A percentile compares a stretch with the other conserved stretches of the same genome.
These are phyloP conservation scores for Lithophane semibrunnea DNA, from an alignment of 2,888 invertebrate genomes.

Conservation along the genomic window DNA sequence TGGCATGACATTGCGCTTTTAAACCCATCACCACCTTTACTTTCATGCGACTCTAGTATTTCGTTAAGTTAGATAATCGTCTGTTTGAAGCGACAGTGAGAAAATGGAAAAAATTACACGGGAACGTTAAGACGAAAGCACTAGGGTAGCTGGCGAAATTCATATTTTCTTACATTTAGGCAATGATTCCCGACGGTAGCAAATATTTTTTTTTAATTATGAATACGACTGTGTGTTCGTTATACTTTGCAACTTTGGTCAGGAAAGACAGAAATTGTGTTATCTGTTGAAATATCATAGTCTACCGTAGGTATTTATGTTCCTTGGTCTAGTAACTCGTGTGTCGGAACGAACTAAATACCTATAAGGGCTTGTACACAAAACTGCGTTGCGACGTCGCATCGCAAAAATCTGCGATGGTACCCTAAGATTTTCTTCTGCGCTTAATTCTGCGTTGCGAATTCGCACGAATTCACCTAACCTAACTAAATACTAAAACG, in stretches of 20 bases:
- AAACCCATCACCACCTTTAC: neutral
- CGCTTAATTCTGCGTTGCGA: no score
- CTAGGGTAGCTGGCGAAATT: neutral
- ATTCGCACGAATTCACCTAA: no score
- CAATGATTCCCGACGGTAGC: neutral
- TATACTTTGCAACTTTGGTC: neutral
- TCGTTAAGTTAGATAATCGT: neutral
- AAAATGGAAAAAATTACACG: neutral
- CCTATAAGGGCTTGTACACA: no score
- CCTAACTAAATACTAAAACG: no score
- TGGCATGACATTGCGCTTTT: neutral
- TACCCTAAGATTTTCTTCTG: no score
- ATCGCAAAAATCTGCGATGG: no score
- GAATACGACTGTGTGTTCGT: neutral
- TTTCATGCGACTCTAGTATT: slow-evolving; percentile 32
- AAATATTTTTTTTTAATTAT: neutral
- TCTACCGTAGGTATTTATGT: neutral
- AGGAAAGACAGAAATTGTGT: neutral
- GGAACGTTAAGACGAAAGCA: neutral
- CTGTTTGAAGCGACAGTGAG: neutral
- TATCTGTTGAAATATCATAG: neutral
- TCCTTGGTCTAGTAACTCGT: neutral
- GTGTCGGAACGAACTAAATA: neutral
- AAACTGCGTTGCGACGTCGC: no score
- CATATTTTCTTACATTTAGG: no score